Base-by-base conservation (phyloP, 2,888 invertebrate genomes). In the Lamellibrachia columna region DNA sequence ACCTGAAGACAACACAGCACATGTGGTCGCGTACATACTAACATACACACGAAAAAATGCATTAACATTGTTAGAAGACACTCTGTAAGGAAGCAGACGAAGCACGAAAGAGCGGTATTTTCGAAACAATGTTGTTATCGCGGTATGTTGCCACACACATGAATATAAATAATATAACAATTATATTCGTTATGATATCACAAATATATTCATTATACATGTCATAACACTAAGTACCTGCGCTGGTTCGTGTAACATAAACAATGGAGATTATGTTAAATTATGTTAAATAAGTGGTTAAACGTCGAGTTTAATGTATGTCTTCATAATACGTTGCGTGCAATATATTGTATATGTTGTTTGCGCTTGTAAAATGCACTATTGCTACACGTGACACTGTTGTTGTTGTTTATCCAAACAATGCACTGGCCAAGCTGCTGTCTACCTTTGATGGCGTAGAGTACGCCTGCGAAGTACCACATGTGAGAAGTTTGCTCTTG, bases 401-500 rank as follows among this genome's bases (percentile, higher is more conserved):
- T 75, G 75, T n/a, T 75, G 75, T 22, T 3, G 75, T 75, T 75
- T 4, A n/a, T n/a, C 15, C 22, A 75, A 22, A n/a, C 22, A 11
- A 6, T n/a, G n/a, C 55, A 22, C 6, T 22, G 22, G n/a, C 75
- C n/a, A 22, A 55, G 55, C 8, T 55, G 60, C 22, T 28, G 28
- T 91, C 75, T 93, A 93, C 95, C 95, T 93, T 95, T 94, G 15
- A 95, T 93, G 8, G 93, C 94, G 91, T 94, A 95, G 40, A 95
- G 91, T 15, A 94, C 93, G 6, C 94, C 94, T 9, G 94, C 93
- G 93, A 94, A 95, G 93, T 95, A 95, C 94, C 94, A 94, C 94
- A 94, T 94, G 53, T 95, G 93, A 3, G 92, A 53, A 0, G 94
- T 28, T 28, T 28, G 28, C 28, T 28, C 28, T 75, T 6, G 6